A percentile compares a stretch with the other conserved stretches of the same genome.
These are phyloP conservation scores for Mythimna loreyi DNA, from an alignment of 2,888 invertebrate species.

Conservation along the genomic window DNA sequence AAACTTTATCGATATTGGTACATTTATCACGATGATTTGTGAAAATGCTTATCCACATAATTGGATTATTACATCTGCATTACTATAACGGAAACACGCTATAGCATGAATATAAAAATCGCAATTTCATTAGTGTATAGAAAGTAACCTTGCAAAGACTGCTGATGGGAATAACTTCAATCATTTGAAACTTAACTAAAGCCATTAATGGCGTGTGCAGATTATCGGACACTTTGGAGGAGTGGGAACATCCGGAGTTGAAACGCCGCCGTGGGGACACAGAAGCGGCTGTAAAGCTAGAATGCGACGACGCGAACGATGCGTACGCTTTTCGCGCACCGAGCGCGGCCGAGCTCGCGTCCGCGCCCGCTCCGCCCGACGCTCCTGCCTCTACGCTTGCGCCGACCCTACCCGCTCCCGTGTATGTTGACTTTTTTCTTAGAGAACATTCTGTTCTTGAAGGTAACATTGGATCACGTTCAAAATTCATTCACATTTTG, in stretches of 20 bases:
- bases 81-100: constrained; percentile 16
- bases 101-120: constrained; percentile 26
- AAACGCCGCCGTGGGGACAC: constrained; percentile 91
- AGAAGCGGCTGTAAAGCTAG: constrained; percentile 93
- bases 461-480: constrained; percentile 53
- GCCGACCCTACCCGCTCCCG: constrained; percentile 68
- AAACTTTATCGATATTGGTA: background rate
- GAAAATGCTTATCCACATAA: background rate
- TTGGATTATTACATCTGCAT: constrained; percentile 1
- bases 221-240: constrained; percentile 86
- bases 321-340: constrained; percentile 93
- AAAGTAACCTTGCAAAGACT: constrained; percentile 1
- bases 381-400: constrained; percentile 65
- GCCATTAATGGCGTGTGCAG: constrained; percentile 79
- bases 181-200: constrained; percentile 56
- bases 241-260: constrained; percentile 87
- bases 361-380: constrained; percentile 63
- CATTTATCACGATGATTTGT: constrained; percentile 10
- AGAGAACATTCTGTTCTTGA: constrained; percentile 42
- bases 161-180: constrained; percentile 20
- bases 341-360: constrained; percentile 73
- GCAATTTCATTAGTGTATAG: constrained; percentile 5
- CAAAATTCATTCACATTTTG: constrained; percentile 46
- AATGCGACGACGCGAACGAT: constrained; percentile 93
- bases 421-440: constrained; percentile 71